Evolutionary conservation across 2,797 vertebrate species (phyloP), one percentile per base, ranked within the genome.

Genomic region (Balearica regulorum): DNA sequence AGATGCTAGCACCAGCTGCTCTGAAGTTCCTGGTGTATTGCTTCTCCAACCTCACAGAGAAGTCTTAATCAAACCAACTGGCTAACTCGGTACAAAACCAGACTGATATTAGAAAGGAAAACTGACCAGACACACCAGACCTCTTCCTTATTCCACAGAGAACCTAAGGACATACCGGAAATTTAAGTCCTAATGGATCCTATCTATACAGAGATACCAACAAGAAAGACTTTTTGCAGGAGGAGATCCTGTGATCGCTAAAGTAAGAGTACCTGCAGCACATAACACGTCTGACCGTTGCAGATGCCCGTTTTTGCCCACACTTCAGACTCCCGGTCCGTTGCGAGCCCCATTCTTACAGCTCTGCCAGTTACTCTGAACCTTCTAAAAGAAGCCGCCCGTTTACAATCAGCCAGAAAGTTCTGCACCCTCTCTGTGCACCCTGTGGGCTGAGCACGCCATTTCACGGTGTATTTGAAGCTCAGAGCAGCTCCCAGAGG

Each of bases 211-310:
- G 49, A 57, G 8, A 22, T 31, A 68, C 14, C 31, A 31, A 49
- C 19, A 51, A 75, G 28, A 81, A 53, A 69, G 31, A 3, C 6
- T 15, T 5, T 55, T 26, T 35, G 31, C 10, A 28, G 13, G 11
- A 51, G 48, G 29, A 46, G 33, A n/a, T 25, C 35, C 26, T 13
- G 37, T 33, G 41, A n/a, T 51, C 25, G 70, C 29, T 9, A 33
- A 65, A 57, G 31, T 18, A 58, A 51, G 69, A n/a, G 44, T 16
- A 37, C 28, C 46, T 19, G 25, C 46, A 69, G 65, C 24, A 29
- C 0, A 0, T 15, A 48, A 51, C n/a, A 22, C 0, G 3, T 16
- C 49, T n/a, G 29, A 41, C 8, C 54, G 24, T 7, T 35, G 39
- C 60, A 51, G 26, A 5, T 1, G 2, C 41, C 37, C 1, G 0